These are phyloP conservation scores for Macropodus opercularis DNA, from an alignment of 2,797 vertebrate genomes.

Conservation along the genomic window DNA sequence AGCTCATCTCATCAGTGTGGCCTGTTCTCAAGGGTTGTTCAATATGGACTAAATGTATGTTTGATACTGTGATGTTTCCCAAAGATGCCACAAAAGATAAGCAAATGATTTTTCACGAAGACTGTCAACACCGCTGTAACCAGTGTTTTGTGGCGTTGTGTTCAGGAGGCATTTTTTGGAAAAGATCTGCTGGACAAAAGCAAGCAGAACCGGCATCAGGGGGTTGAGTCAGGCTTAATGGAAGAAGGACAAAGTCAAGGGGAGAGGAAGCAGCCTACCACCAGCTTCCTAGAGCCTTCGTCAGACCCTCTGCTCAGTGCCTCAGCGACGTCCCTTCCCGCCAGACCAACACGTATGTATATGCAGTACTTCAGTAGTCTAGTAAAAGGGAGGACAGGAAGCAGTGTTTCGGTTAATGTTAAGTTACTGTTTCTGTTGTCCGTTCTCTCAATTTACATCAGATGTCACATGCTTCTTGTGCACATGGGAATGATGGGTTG, in stretches of 20 bases:
- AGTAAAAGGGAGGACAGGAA: slow-evolving; percentile 1
- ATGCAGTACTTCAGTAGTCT: background rate
- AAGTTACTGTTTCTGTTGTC: slow-evolving; percentile 16
- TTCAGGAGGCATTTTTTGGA: slow-evolving; percentile 98
- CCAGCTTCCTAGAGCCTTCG: slow-evolving; percentile 85
- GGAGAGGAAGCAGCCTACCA: slow-evolving; percentile 80
- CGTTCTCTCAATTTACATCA: slow-evolving; percentile 18
- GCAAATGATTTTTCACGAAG: slow-evolving; percentile 18
- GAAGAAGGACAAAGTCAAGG: slow-evolving; percentile 86
- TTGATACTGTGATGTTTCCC: slow-evolving; percentile 28
- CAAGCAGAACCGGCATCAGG: slow-evolving; percentile 88
- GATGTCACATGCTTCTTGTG: background rate
- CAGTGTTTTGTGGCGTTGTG: slow-evolving; percentile 44
- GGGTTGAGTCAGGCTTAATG: slow-evolving; percentile 83
- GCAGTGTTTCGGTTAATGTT: slow-evolving; percentile 8
- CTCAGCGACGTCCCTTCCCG: slow-evolving; percentile 76
- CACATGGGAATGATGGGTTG: slow-evolving; percentile 5
- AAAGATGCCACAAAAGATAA: slow-evolving; percentile 24
- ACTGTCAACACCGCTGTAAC: slow-evolving; percentile 31
- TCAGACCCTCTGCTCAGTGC: slow-evolving; percentile 87
- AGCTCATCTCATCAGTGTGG: slow-evolving; percentile 33
- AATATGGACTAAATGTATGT: slow-evolving; percentile 12
- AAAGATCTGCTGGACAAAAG: slow-evolving; percentile 96
- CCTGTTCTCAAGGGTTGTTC: slow-evolving; percentile 28
- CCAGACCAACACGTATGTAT: slow-evolving; percentile 87